Conservation (phyloP, 2,113 vertebrate genomes). For the Mixornis gularis region DNA sequence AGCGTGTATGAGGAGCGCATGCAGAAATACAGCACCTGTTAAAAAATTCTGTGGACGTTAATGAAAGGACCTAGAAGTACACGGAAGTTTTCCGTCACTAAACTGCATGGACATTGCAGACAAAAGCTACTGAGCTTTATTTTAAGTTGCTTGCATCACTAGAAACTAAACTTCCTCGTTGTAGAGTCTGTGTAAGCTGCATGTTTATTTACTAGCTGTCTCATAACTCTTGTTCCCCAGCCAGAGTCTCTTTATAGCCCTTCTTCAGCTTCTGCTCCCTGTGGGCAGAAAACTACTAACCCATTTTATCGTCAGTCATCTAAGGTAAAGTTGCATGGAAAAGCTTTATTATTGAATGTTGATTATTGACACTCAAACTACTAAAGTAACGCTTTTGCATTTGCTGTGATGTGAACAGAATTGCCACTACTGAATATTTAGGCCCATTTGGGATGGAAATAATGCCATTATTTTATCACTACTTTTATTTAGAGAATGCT, state of each 20-base stretch:
- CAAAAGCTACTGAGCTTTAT: constrained; percentile 31
- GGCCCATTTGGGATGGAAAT: neutral
- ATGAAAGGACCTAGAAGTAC: constrained; percentile 5
- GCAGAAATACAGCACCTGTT: constrained; percentile 47
- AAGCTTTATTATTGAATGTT: constrained; percentile 15
- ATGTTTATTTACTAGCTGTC: constrained; percentile 54
- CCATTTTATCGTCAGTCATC: constrained; percentile 66
- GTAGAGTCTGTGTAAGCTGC: constrained; percentile 13
- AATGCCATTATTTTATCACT: neutral
- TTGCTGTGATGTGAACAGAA: constrained; percentile 36
- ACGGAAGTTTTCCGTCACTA: neutral
- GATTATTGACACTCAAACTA: neutral
- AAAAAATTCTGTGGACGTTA: constrained; percentile 9
- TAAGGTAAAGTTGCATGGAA: constrained; percentile 74
- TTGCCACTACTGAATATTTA: neutral
- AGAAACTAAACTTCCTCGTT: constrained; percentile 36
- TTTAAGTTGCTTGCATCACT: constrained; percentile 10
- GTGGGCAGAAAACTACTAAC: constrained; percentile 72
- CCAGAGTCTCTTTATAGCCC: constrained; percentile 70
- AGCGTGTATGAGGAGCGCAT: constrained; percentile 27
- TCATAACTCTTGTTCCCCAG: constrained; percentile 68
- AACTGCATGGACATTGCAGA: constrained; percentile 35
- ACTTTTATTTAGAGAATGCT: neutral
- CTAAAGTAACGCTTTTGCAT: neutral
- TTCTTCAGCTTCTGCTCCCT: constrained; percentile 65